Evolutionary conservation across 37 sponge, comb jelly and placozoan genomes (phyloP), one percentile per base, ranked within the genome.

Genomic region (Halisarca cf. caerulea): DNA sequence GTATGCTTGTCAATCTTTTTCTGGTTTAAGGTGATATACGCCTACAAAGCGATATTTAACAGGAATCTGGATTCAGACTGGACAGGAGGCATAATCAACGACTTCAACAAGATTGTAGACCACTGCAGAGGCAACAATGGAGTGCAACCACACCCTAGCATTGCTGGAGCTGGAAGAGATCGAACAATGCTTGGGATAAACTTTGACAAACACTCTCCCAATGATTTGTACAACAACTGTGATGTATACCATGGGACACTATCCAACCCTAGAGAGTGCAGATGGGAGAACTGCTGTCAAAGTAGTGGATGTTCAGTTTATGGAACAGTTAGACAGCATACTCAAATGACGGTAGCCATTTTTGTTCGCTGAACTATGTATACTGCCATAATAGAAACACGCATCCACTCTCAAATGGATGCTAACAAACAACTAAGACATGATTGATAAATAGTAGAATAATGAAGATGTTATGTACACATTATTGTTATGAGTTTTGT

Each of bases 331-430:
- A 35, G 27, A 2, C 21, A 20, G 20, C 35, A 69, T 36, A 2
- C 27, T 4, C 71, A 69, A 69, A 69, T 69, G 71, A 69, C 71
- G 21, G 71, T 69, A 34, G 71, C 32, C 33, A 69, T 69, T 34
- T 69, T 34, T 28, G 57, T 55, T 55, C 11, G n/a, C n/a, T n/a
- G n/a, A n/a, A n/a, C n/a, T n/a, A n/a, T n/a, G n/a, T n/a, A n/a
- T n/a, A n/a, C n/a, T n/a, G n/a, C n/a, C n/a, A n/a, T n/a, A n/a
- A n/a, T n/a, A n/a, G n/a, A n/a, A n/a, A n/a, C n/a, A n/a, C n/a
- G n/a, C n/a, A n/a, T n/a, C n/a, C n/a, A n/a, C n/a, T n/a, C n/a
- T n/a, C n/a, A n/a, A n/a, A n/a, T n/a, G n/a, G n/a, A n/a, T n/a
- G n/a, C n/a, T n/a, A n/a, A n/a, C n/a, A n/a, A n/a, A n/a, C n/a